phyloP scores from a whole-genome alignment of 2,797 vertebrate species.

The Myotis vivesi region DNA sequence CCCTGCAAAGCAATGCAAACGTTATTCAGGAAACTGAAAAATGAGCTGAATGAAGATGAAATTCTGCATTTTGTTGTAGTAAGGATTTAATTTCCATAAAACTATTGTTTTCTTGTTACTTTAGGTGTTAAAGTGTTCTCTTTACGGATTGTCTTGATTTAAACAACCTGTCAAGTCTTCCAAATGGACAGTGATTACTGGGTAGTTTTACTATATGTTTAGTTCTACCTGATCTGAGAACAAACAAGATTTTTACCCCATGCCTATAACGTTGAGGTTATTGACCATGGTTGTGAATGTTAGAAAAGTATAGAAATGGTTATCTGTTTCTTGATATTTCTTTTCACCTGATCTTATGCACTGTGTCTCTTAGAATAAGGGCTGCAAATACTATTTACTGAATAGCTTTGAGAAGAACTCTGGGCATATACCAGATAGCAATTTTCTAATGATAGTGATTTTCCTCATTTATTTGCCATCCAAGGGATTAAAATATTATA shows the following conservation, averaged over 20 bases:
- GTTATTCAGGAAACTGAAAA: constrained; percentile 84
- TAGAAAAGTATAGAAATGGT: neutral
- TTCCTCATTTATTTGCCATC: neutral
- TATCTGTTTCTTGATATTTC: neutral
- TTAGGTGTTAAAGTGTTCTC: neutral
- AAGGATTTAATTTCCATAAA: constrained; percentile 67
- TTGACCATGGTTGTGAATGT: neutral
- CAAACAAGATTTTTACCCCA: neutral
- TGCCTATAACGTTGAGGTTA: neutral
- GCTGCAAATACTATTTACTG: neutral
- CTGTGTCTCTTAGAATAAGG: neutral
- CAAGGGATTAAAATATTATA: neutral
- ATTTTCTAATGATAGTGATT: neutral
- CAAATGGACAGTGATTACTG: neutral
- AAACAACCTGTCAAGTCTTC: neutral
- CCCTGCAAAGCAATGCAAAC: constrained; percentile 85
- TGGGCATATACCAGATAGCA: neutral
- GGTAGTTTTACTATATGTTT: neutral
- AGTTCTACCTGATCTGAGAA: neutral
- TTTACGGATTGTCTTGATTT: neutral
- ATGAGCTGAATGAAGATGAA: constrained; percentile 81
- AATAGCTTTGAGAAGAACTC: neutral
- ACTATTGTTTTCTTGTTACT: neutral
- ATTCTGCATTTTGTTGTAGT: constrained; percentile 84
- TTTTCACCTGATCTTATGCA: neutral